phyloP scores from a whole-genome alignment of 2,797 vertebrate genomes.

The Dendrocincla tyrannina region DNA sequence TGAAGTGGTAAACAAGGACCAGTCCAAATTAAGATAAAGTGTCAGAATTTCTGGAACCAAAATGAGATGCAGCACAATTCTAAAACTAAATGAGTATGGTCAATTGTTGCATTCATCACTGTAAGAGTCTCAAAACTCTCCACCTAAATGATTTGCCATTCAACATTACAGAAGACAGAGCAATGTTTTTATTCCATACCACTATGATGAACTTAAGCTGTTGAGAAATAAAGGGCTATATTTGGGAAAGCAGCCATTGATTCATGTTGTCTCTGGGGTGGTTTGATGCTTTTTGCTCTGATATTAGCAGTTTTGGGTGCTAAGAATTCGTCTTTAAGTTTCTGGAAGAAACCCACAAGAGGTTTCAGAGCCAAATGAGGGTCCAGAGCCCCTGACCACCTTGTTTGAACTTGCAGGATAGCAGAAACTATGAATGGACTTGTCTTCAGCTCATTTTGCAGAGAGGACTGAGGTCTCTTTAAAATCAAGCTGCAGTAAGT shows the following conservation, averaged over 20 bases:
- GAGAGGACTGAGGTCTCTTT: neutral
- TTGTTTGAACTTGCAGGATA: neutral
- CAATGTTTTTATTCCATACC: fast-evolving
- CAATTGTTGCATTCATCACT: neutral
- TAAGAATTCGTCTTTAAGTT: neutral
- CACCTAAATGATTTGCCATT: neutral
- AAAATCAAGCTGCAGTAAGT: neutral
- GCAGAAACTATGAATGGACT: neutral
- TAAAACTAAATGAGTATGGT: neutral
- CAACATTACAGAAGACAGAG: neutral
- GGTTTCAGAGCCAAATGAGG: neutral
- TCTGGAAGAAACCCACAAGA: neutral
- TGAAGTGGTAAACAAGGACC: neutral
- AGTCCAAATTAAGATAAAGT: neutral
- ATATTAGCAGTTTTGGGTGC: neutral
- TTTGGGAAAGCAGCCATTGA: neutral
- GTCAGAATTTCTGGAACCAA: neutral
- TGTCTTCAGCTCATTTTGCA: neutral
- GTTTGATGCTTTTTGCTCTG: neutral
- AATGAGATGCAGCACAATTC: neutral
- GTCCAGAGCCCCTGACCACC: neutral
- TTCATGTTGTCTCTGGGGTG: neutral
- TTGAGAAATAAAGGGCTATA: neutral
- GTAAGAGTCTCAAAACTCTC: neutral
- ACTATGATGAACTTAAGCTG: neutral